These are phyloP conservation scores for Stictocephala bisonia DNA, from an alignment of 2,888 invertebrate genomes.

Conservation along the genomic window DNA sequence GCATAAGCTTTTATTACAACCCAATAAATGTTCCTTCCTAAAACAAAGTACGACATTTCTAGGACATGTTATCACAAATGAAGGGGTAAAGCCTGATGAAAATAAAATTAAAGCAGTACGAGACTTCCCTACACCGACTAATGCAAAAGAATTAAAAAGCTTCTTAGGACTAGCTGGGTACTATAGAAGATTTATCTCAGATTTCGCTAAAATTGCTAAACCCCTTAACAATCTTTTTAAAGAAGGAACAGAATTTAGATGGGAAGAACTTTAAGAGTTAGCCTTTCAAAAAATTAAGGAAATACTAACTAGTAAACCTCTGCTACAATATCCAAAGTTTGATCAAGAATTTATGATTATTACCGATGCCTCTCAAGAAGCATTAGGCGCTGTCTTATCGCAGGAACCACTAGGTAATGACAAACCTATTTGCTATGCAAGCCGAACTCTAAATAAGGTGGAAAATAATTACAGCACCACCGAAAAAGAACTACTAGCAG, in stretches of 20 bases:
- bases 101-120: slow-evolving; percentile 19
- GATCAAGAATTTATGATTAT: slow-evolving; percentile 58
- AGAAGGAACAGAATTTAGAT: slow-evolving; percentile 53
- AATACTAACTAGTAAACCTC: slow-evolving; percentile 54
- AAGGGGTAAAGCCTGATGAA: slow-evolving; percentile 45
- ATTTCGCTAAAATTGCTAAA: slow-evolving; percentile 60
- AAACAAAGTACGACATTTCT: slow-evolving; percentile 8
- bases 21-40: background rate
- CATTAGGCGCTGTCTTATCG: slow-evolving; percentile 59
- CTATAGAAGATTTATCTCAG: slow-evolving; percentile 62
- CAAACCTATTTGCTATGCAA: slow-evolving; percentile 61
- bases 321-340: slow-evolving; percentile 62
- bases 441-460: slow-evolving; percentile 58
- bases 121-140: slow-evolving; percentile 45
- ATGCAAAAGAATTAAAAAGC: slow-evolving; percentile 46
- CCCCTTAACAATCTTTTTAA: slow-evolving; percentile 55
- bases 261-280: slow-evolving; percentile 47
- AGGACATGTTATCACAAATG: slow-evolving; percentile 47
- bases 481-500: slow-evolving; percentile 61
- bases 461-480: slow-evolving; percentile 59
- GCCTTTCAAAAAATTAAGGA: slow-evolving; percentile 51
- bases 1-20: too few relatives aligned
- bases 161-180: slow-evolving; percentile 63
- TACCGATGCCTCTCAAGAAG: slow-evolving; percentile 60
- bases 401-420: slow-evolving; percentile 61